Base-by-base conservation (phyloP, 2,797 vertebrate species). In the Gymnoscopelus braueri region DNA sequence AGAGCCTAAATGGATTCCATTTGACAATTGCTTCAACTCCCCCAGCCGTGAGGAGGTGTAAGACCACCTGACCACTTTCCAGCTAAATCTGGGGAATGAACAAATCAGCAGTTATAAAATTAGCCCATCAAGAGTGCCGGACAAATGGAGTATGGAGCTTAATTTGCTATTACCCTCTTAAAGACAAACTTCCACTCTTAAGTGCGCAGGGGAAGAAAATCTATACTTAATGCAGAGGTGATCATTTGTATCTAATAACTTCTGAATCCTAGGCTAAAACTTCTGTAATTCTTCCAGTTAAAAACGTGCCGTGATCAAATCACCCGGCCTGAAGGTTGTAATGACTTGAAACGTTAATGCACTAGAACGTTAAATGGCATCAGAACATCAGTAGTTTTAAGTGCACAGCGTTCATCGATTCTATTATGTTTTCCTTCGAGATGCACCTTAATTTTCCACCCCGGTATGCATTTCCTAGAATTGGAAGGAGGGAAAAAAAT, bases 61-160 rank as follows among this genome's bases (percentile, higher is more conserved):
- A 92, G 90, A 91, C 90, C 90, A 94, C 91, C 91, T 94, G 93
- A 92, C 91, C 92, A 93, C 92, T 93, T 93, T 92, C 93, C 89
- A 89, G 87, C 92, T 93, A 94, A 94, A 94, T 93, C 91, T 91
- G 78, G 89, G 83, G 90, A 94, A 94, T 89, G 93, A 93, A 90
- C 91, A 94, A 94, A 94, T 94, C 93, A 94, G 94, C 94, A 94
- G 93, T 94, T 94, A 94, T 94, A 94, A 94, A 94, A 95, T 95
- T 94, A 95, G 92, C 92, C 92, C 94, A 95, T 94, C 94, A 94
- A 91, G 86, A 93, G 93, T 93, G 91, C 92, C 85, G 92, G 93
- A 94, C 91, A 94, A 94, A 95, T 94, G 94, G 94, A 93, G 92
- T 92, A 94, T 94, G 91, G 93, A 95, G 93, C 94, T 94, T 95